Conservation (phyloP, 2,113 vertebrate genomes). For the Myodes glareolus region DNA sequence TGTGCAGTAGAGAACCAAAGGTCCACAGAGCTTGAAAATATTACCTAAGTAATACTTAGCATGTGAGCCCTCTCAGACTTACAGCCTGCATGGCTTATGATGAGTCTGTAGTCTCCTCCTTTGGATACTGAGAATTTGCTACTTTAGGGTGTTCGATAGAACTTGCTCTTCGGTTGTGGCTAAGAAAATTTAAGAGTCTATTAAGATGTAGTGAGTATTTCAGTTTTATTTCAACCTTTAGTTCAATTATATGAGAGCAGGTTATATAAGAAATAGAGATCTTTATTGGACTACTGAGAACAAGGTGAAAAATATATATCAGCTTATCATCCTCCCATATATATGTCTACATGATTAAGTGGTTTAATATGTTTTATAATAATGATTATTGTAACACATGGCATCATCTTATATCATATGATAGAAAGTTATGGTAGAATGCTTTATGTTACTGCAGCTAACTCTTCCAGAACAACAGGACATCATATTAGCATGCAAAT, state of each 20-base stretch:
- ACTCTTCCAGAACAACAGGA: slow-evolving; percentile 66
- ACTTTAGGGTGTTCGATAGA: background rate
- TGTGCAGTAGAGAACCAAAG: background rate
- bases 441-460: slow-evolving; percentile 67
- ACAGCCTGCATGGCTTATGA: background rate
- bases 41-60: background rate
- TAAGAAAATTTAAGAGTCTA: slow-evolving; percentile 75
- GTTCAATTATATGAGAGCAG: slow-evolving; percentile 66
- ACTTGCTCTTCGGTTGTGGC: background rate
- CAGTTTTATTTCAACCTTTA: slow-evolving; percentile 78
- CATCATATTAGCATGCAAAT: slow-evolving; percentile 58
- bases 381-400: slow-evolving; percentile 77
- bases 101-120: background rate
- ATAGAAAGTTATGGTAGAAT: slow-evolving; percentile 58
- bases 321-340: slow-evolving; percentile 39
- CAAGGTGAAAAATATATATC: slow-evolving; percentile 75
- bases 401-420: slow-evolving; percentile 71
- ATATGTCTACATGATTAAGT: slow-evolving; percentile 73
- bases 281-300: slow-evolving; percentile 66
- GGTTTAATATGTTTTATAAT: slow-evolving; percentile 80
- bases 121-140: slow-evolving; percentile 6
- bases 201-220: slow-evolving; percentile 74
- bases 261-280: slow-evolving; percentile 68
- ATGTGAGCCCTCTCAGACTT: background rate
- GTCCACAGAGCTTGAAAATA: background rate